Percentiles rank a stretch among this genome's conserved stretches.
These are phyloP conservation scores for Xestia c-nigrum DNA, from an alignment of 2,888 invertebrate species.

Conservation along the genomic window DNA sequence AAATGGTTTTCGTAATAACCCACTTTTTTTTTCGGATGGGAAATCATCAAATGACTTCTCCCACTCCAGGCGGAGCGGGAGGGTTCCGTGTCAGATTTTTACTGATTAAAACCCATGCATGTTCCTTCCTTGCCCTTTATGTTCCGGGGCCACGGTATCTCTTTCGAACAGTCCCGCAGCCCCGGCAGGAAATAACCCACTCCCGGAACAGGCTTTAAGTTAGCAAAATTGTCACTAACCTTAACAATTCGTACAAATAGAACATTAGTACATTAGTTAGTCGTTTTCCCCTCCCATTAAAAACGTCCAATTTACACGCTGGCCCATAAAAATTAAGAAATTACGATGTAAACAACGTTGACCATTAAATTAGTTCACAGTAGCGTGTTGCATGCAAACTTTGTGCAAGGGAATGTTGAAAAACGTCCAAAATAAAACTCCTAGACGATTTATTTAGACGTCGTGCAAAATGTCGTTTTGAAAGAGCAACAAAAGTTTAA, in stretches of 20 bases:
- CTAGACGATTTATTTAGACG: slow-evolving; percentile 73
- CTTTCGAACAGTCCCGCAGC: too few relatives aligned
- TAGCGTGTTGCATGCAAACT: slow-evolving; percentile 75
- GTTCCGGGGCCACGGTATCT: too few relatives aligned
- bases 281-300: slow-evolving; percentile 6
- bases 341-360: slow-evolving; percentile 68
- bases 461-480: slow-evolving; percentile 68
- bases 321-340: slow-evolving; percentile 70
- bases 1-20: too few relatives aligned
- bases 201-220: not conserved
- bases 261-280: not conserved
- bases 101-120: too few relatives aligned
- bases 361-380: slow-evolving; percentile 58
- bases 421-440: slow-evolving; percentile 63
- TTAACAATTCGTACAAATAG: not conserved
- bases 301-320: slow-evolving; percentile 44
- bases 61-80: too few relatives aligned
- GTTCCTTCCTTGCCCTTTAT: too few relatives aligned
- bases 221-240: not conserved
- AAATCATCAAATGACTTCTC: too few relatives aligned
- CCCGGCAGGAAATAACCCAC: too few relatives aligned
- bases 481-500: slow-evolving; percentile 42
- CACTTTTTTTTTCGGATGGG: too few relatives aligned
- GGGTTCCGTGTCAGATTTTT: too few relatives aligned
- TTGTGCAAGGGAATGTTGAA: slow-evolving; percentile 66